These are phyloP conservation scores for Telmatherina bonti DNA, from an alignment of 2,797 vertebrate species.

Conservation along the genomic window DNA sequence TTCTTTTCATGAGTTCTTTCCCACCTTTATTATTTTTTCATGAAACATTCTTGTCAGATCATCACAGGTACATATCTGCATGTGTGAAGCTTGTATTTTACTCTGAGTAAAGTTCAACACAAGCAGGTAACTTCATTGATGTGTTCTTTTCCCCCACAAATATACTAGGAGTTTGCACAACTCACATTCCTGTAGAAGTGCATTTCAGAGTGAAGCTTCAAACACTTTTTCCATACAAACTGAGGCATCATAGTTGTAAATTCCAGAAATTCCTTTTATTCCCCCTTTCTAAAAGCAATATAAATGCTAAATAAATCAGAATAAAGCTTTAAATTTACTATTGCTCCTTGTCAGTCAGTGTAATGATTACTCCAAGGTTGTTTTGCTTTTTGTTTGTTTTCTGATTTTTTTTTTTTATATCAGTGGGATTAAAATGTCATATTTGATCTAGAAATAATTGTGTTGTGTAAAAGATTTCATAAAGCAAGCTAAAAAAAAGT, in stretches of 20 bases:
- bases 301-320: no score
- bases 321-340: neutral
- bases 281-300: neutral
- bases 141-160: no score
- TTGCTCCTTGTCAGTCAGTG: conserved; percentile 1
- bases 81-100: neutral
- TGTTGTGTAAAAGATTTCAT: neutral
- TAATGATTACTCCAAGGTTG: neutral
- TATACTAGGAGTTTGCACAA: no score
- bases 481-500: conserved; percentile 4
- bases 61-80: neutral
- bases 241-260: neutral
- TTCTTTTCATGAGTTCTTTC: neutral
- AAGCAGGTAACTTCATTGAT: no score
- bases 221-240: neutral
- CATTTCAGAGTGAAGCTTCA: neutral
- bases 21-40: neutral
- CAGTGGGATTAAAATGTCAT: neutral
- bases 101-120: neutral
- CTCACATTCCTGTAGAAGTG: no score
- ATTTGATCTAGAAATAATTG: neutral
- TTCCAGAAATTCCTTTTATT: conserved; percentile 6
- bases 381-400: neutral
- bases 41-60: neutral
- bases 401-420: no score